Percentiles rank a stretch among this genome's conserved stretches.
Conservation (phyloP, 2,113 vertebrate species). For the Scolopax mira region DNA sequence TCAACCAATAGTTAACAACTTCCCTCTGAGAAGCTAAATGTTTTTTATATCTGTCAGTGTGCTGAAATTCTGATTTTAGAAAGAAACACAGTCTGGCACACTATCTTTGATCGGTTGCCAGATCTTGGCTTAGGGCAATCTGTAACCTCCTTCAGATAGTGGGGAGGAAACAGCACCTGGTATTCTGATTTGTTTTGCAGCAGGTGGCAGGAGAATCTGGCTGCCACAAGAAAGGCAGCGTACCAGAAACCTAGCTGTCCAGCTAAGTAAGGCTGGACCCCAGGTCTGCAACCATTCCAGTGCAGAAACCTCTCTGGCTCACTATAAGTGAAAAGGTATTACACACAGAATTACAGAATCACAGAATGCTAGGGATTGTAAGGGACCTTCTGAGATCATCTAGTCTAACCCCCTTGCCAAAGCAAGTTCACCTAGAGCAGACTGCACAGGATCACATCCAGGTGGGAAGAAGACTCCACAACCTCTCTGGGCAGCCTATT, state of each 20-base stretch:
- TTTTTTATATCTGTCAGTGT: background rate
- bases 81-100: background rate
- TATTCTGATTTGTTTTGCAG: background rate
- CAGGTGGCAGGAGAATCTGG: background rate
- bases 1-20: background rate
- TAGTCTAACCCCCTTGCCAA: background rate
- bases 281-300: background rate
- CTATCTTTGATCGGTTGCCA: background rate
- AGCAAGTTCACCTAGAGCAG: background rate
- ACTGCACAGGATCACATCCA: background rate
- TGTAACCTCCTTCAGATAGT: background rate
- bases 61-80: background rate
- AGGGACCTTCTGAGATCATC: background rate
- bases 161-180: background rate
- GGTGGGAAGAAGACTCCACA: background rate
- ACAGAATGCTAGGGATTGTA: background rate
- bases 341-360: background rate
- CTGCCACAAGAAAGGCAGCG: rapidly evolving
- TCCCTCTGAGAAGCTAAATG: background rate
- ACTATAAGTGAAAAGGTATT: background rate
- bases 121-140: background rate
- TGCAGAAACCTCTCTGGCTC: background rate
- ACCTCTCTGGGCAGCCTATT: background rate
- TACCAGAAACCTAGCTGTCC: background rate
- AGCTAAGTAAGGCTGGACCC: background rate